These are phyloP conservation scores for Labia minor DNA, from an alignment of 2,888 invertebrate genomes.

Conservation along the genomic window DNA sequence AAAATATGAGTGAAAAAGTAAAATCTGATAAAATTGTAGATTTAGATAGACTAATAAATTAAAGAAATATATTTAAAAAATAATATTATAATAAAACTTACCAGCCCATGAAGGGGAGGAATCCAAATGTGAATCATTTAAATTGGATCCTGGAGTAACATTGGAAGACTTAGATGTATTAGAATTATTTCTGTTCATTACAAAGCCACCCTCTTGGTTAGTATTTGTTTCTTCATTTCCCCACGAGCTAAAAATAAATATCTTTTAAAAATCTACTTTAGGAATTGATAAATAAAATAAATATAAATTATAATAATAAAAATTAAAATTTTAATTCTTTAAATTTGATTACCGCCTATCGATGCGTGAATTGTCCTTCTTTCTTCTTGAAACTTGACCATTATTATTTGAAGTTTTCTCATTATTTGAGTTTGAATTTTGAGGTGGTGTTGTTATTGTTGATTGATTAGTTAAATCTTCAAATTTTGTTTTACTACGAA, in stretches of 20 bases:
- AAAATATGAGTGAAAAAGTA: too few relatives aligned
- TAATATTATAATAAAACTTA: background rate
- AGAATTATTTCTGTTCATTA: background rate
- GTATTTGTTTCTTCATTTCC: background rate
- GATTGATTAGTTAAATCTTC: constrained; percentile 48
- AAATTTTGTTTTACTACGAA: constrained; percentile 60
- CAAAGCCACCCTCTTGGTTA: background rate
- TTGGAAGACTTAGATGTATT: background rate
- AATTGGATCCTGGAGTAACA: background rate
- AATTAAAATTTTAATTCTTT: too few relatives aligned
- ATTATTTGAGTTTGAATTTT: background rate
- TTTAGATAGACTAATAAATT: too few relatives aligned
- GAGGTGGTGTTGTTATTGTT: background rate
- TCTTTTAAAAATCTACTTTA: background rate
- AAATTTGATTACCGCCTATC: background rate
- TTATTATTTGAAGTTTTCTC: background rate
- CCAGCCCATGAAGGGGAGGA: background rate
- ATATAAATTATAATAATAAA: background rate
- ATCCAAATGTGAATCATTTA: background rate
- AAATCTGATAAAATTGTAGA: too few relatives aligned
- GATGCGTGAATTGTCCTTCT: background rate
- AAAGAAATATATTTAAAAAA: too few relatives aligned
- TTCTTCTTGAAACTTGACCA: background rate
- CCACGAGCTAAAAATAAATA: background rate
- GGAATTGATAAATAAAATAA: background rate